These are phyloP conservation scores for Cyrtorhinus lividipennis DNA, from an alignment of 1,140 invertebrate genomes.

Conservation along the genomic window DNA sequence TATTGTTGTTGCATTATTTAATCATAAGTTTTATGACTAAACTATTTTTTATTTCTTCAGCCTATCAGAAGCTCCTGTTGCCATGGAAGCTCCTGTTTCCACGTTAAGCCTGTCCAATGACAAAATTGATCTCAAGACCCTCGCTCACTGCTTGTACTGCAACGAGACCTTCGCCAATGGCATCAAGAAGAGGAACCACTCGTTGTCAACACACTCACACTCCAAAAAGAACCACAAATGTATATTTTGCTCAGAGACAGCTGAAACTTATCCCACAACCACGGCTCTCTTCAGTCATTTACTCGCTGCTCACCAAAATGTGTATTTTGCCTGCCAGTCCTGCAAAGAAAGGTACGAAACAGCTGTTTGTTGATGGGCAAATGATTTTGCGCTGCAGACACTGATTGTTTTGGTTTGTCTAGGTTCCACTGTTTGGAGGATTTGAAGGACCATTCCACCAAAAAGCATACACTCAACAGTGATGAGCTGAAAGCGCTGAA, in stretches of 20 bases:
- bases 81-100: neutral
- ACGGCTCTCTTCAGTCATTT: constrained; percentile 24
- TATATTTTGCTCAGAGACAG: constrained; percentile 21
- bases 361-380: neutral
- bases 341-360: constrained; percentile 24
- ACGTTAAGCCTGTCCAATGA: neutral
- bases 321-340: constrained; percentile 23
- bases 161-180: constrained; percentile 23
- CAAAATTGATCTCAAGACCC: neutral
- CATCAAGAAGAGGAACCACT: constrained; percentile 23
- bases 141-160: constrained; percentile 25
- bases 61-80: neutral
- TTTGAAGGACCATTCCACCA: constrained; percentile 18
- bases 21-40: no score
- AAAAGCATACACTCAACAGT: constrained; percentile 18
- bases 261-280: constrained; percentile 18
- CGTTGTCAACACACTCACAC: constrained; percentile 23
- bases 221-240: constrained; percentile 24
- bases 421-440: constrained; percentile 20
- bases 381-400: neutral
- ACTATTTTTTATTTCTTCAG: no score
- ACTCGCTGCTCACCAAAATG: constrained; percentile 18
- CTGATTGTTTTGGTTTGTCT: no score
- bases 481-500: neutral
- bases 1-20: no score